Evolutionary conservation across 2,113 vertebrate species (phyloP), one percentile per base, ranked within the genome.

Genomic region (Chelonoidis abingdonii): DNA sequence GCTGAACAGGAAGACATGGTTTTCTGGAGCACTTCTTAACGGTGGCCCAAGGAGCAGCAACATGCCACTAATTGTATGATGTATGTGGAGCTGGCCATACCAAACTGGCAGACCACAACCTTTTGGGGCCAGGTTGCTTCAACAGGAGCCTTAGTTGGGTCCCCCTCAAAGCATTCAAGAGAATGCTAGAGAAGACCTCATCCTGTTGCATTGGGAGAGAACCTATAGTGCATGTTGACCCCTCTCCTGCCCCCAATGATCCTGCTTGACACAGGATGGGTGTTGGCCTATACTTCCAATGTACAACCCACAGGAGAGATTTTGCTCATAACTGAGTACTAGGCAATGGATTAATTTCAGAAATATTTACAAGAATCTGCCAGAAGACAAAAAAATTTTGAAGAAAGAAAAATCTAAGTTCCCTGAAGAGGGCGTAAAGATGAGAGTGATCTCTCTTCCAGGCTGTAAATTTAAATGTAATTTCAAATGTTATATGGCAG

Each of bases 41-140:
- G 17, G 31, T 56, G 78, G 38, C 29, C 84, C 35, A 87, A 17
- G 65, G 59, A 5, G 16, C 89, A 93, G 41, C 25, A 49, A 17
- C 79, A 59, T 52, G 8, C 13, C 80, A 85, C 52, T 16, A 52
- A 6, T 10, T 2, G 24, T 1, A 8, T 10, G 81, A 27, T 53
- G 1, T 0, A 65, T 47, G 41, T 17, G 54, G 38, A n/a, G 84
- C 0, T 82, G 49, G 44, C 57, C n/a, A 29, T 52, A 76, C 27
- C 49, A 72, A 4, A 13, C 10, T n/a, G 5, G 65, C 41, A 93
- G 49, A 50, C 21, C n/a, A 41, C 10, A 59, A 12, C 81, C 17
- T 38, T 59, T 8, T 59, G 65, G 65, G 50, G 49, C 76, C 29
- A 19, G 1, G 24, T 24, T 89, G 41, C 10, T 19, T 89, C 38